Percentiles rank a stretch among this genome's conserved stretches.
Evolutionary conservation across 2,888 invertebrate genomes (phyloP).

Genomic region (Dione vanillae): DNA sequence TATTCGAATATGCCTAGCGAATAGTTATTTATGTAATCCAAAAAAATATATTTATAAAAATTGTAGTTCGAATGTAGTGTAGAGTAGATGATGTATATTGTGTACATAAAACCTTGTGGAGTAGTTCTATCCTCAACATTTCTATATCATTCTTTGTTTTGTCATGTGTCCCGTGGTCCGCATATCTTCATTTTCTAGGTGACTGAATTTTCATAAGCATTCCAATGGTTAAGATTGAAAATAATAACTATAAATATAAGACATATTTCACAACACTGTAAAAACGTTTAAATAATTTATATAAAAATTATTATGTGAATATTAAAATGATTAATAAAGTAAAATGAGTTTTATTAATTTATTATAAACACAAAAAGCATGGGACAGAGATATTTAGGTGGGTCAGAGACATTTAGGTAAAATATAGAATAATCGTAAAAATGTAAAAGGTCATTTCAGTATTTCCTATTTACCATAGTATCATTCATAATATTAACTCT

Average conservation of each 20-base stretch:
- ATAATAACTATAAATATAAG: constrained; percentile 10
- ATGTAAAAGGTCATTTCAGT: too few species aligned
- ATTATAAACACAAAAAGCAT: too few species aligned
- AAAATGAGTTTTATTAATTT: constrained; percentile 34
- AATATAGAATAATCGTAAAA: too few species aligned
- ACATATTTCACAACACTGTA: constrained; percentile 33
- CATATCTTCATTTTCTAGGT: constrained; percentile 2
- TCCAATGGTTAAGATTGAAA: constrained; percentile 3
- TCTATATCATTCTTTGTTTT: constrained; percentile 6
- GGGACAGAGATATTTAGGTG: too few species aligned
- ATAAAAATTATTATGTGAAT: constrained; percentile 75
- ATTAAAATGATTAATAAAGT: constrained; percentile 65
- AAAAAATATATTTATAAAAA: constrained; percentile 65
- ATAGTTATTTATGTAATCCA: constrained; percentile 78
- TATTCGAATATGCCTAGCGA: constrained; percentile 75
- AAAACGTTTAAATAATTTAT: constrained; percentile 65
- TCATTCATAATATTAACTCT: too few species aligned
- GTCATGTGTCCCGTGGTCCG: constrained; percentile 4
- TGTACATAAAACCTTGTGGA: constrained; percentile 61
- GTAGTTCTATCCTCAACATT: not conserved
- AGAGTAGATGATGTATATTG: constrained; percentile 63
- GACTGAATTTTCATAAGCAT: constrained; percentile 18
- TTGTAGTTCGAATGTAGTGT: constrained; percentile 45
- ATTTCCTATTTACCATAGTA: too few species aligned
- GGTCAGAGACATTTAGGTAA: too few species aligned